Percentiles rank a stretch among this genome's conserved stretches.
phyloP scores from a whole-genome alignment of 1,140 invertebrate genomes.

The Tetraneura akinire region DNA sequence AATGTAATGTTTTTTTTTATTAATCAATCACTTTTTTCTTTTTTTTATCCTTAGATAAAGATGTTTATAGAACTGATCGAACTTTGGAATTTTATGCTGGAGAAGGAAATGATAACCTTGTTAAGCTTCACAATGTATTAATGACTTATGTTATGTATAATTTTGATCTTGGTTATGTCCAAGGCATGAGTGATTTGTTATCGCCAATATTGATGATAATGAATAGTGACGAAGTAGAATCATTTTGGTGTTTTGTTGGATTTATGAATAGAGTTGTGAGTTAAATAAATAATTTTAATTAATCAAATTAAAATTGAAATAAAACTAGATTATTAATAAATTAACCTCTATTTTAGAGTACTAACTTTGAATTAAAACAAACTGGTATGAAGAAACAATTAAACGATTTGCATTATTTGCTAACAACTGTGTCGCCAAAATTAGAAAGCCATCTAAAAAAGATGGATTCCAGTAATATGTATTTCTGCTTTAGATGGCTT shows the following conservation, averaged over 20 bases:
- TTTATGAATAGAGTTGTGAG: slow-evolving; percentile 93
- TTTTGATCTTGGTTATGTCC: slow-evolving; percentile 95
- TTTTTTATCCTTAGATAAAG: slow-evolving; percentile 76
- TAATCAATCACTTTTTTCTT: neutral
- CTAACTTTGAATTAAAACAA: slow-evolving; percentile 98
- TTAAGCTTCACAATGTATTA: slow-evolving; percentile 84
- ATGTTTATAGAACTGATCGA: slow-evolving; percentile 95
- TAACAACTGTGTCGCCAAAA: slow-evolving; percentile 80
- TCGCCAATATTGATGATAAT: slow-evolving; percentile 90
- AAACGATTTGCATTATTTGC: slow-evolving; percentile 77
- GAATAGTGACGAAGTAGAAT: slow-evolving; percentile 84
- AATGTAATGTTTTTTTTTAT: slow-evolving; percentile 13
- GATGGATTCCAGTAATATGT: slow-evolving; percentile 96
- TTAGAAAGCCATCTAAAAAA: slow-evolving; percentile 83
- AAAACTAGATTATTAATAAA: neutral
- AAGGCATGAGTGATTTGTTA: slow-evolving; percentile 96
- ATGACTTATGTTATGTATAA: slow-evolving; percentile 99
- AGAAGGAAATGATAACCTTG: slow-evolving; percentile 86
- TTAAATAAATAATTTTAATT: neutral
- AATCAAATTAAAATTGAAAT: no score
- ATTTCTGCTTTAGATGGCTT: slow-evolving; percentile 96
- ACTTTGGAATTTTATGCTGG: slow-evolving; percentile 88
- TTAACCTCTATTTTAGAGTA: slow-evolving; percentile 64
- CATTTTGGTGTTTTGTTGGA: slow-evolving; percentile 99
- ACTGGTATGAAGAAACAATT: slow-evolving; percentile 95